phyloP scores from a whole-genome alignment of 2,113 vertebrate species.

The Aegotheles bennettii region DNA sequence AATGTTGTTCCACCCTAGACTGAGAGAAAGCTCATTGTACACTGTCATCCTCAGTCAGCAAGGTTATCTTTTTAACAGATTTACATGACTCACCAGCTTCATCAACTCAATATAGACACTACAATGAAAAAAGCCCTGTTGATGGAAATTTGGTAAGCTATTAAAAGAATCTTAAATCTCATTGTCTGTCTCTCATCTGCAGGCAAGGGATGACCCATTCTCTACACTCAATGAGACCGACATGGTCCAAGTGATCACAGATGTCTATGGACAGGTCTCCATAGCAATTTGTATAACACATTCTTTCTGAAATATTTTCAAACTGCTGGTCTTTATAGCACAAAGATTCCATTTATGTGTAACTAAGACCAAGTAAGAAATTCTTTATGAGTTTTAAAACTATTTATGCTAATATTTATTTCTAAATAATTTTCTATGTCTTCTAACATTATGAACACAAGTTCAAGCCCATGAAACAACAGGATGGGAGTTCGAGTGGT shows the following conservation, averaged over 20 bases:
- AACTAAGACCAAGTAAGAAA: background rate
- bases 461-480: background rate
- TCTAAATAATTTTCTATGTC: background rate
- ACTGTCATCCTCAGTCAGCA: background rate
- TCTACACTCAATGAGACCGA: constrained; percentile 32
- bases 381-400: background rate
- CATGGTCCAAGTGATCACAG: background rate
- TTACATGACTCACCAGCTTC: background rate
- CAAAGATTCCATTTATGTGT: background rate
- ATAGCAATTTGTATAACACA: background rate
- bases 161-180: background rate
- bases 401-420: background rate
- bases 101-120: background rate
- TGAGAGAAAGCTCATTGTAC: background rate
- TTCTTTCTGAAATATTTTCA: background rate
- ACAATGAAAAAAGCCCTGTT: background rate
- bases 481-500: background rate
- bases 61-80: background rate
- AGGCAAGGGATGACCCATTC: background rate
- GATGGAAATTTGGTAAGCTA: background rate
- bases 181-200: background rate
- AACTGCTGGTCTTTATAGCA: background rate
- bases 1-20: background rate
- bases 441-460: background rate
- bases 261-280: background rate